Evolutionary conservation across 2,113 vertebrate genomes (phyloP).

Genomic region (Ginglymostoma cirratum): DNA sequence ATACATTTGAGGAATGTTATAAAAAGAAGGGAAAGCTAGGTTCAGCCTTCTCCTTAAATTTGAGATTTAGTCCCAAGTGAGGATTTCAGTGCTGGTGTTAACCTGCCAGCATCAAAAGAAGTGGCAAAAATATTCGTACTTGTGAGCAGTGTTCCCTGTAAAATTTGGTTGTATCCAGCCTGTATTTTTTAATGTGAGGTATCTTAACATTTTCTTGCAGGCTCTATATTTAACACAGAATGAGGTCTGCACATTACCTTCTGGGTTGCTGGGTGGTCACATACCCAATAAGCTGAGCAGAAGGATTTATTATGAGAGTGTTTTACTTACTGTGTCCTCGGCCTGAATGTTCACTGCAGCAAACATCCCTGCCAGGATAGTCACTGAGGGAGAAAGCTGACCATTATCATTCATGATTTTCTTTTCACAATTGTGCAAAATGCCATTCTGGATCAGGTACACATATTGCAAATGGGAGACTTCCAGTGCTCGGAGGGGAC

Average conservation of each 20-base stretch:
- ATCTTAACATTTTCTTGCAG: not conserved
- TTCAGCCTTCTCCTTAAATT: not conserved
- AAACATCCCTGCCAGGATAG: not conserved
- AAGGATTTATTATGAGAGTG: not conserved
- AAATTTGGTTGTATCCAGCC: not conserved
- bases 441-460: not conserved
- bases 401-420: not conserved
- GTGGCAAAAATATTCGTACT: not conserved
- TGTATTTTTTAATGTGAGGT: not conserved
- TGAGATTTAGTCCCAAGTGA: not conserved
- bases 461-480: not conserved
- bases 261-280: not conserved
- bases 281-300: not conserved
- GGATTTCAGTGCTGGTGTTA: not conserved
- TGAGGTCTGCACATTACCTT: not conserved
- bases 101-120: not conserved
- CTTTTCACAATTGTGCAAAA: not conserved
- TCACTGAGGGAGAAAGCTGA: not conserved
- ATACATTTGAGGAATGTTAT: slow-evolving; percentile 14
- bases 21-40: not conserved
- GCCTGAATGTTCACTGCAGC: not conserved
- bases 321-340: not conserved
- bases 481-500: not conserved
- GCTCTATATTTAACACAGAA: not conserved
- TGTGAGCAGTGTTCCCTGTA: not conserved